These are phyloP conservation scores for Drosophila picticornis DNA, from an alignment of 2,888 invertebrate genomes.

Conservation along the genomic window DNA sequence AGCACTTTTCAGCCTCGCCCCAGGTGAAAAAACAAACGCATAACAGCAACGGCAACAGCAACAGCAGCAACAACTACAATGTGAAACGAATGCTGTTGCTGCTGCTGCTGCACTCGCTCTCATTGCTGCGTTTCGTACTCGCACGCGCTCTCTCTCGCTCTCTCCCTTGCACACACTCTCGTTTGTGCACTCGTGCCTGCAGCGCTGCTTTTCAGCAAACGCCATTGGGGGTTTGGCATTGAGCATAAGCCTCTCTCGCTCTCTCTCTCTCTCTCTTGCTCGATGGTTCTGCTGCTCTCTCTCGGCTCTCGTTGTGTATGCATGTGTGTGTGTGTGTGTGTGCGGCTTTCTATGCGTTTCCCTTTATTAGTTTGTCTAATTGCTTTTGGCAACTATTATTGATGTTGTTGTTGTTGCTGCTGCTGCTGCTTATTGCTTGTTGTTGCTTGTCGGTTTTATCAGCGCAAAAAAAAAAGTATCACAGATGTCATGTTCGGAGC, in stretches of 20 bases:
- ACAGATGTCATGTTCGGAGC: constrained; percentile 68
- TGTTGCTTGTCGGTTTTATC: constrained; percentile 55
- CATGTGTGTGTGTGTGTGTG: constrained; percentile 39
- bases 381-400: constrained; percentile 78
- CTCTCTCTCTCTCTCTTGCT: constrained; percentile 29
- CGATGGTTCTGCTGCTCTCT: constrained; percentile 10
- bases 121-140: constrained; percentile 39
- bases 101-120: constrained; percentile 56
- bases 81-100: constrained; percentile 31
- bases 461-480: constrained; percentile 66
- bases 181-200: constrained; percentile 57
- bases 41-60: constrained; percentile 24
- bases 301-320: constrained; percentile 10
- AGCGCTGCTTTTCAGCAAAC: constrained; percentile 67
- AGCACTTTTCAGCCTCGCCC: constrained; percentile 49
- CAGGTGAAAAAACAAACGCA: constrained; percentile 57
- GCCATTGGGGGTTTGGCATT: constrained; percentile 79
- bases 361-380: constrained; percentile 81
- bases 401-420: constrained; percentile 36
- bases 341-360: constrained; percentile 60
- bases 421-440: constrained; percentile 38
- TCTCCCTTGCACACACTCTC: constrained; percentile 17
- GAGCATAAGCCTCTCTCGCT: constrained; percentile 52
- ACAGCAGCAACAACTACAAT: constrained; percentile 30
- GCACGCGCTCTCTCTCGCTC: constrained; percentile 33